These are phyloP conservation scores for Ellobius talpinus DNA, from an alignment of 2,113 vertebrate species.

Conservation along the genomic window DNA sequence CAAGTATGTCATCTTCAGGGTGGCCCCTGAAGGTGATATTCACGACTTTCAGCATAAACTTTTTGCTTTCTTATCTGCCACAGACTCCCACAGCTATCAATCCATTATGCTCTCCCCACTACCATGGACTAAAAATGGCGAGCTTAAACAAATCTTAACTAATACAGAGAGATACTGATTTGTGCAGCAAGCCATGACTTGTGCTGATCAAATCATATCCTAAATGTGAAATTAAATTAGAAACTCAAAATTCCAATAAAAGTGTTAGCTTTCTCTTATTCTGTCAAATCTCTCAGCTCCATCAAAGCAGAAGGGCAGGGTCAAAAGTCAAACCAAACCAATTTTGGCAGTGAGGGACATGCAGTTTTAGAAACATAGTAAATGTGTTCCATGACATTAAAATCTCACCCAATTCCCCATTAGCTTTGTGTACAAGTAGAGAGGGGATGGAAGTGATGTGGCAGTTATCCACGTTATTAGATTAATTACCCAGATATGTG, in stretches of 20 bases:
- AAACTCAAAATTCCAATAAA: conserved; percentile 42
- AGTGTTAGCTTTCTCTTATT: conserved; percentile 27
- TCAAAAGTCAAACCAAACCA: conserved; percentile 72
- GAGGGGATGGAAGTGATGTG: background rate
- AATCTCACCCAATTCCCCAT: conserved; percentile 32
- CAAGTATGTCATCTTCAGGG: background rate
- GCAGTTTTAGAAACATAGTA: conserved; percentile 28
- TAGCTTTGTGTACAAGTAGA: background rate
- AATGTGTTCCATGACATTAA: conserved; percentile 25
- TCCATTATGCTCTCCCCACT: background rate
- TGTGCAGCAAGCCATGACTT: background rate
- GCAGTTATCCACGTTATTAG: conserved; percentile 22
- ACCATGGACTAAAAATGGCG: background rate
- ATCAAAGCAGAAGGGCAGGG: conserved; percentile 62
- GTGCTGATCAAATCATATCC: background rate
- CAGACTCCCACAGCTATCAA: background rate
- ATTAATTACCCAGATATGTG: conserved; percentile 19
- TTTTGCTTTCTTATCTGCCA: background rate
- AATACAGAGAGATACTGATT: background rate
- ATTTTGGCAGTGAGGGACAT: background rate
- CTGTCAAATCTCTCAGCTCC: conserved; percentile 52
- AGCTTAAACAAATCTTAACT: background rate
- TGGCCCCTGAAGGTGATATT: background rate
- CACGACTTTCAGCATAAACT: background rate
- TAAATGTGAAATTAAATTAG: background rate